Percentiles rank a stretch among this genome's conserved stretches.
Evolutionary conservation across 2,888 invertebrate genomes (phyloP).

Genomic region (Pteria penguin): DNA sequence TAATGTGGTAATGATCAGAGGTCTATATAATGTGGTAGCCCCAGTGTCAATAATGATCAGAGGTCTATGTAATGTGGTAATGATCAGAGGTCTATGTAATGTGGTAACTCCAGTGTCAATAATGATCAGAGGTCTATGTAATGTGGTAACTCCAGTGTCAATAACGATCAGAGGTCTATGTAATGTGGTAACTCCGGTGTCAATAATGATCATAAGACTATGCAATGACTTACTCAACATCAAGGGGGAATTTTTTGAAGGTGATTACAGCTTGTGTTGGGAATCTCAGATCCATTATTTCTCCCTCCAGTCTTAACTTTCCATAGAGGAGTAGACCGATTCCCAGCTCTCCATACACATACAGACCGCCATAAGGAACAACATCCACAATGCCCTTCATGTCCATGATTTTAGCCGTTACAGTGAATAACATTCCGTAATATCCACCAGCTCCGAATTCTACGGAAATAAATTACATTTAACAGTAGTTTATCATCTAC

Average conservation of each 20-base stretch:
- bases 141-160: too few relatives aligned
- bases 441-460: conserved; percentile 61
- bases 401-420: conserved; percentile 58
- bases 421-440: conserved; percentile 55
- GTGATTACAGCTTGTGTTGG: conserved; percentile 63
- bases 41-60: too few relatives aligned
- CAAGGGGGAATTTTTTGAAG: conserved; percentile 69
- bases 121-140: too few relatives aligned
- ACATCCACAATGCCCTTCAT: conserved; percentile 53
- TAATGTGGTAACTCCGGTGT: too few relatives aligned
- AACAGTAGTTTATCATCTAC: neutral
- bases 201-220: too few relatives aligned
- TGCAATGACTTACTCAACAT: conserved; percentile 58
- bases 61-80: too few relatives aligned
- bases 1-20: too few relatives aligned
- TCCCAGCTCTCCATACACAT: conserved; percentile 55
- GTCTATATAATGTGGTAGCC: too few relatives aligned
- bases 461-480: conserved; percentile 19
- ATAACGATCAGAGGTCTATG: too few relatives aligned
- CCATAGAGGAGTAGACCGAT: conserved; percentile 60
- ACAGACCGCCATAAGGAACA: conserved; percentile 55
- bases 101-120: too few relatives aligned
- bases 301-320: conserved; percentile 59
- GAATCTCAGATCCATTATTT: conserved; percentile 60
- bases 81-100: too few relatives aligned